Conservation (phyloP, 1,140 invertebrate species). For the Drosophila paulistorum region DNA sequence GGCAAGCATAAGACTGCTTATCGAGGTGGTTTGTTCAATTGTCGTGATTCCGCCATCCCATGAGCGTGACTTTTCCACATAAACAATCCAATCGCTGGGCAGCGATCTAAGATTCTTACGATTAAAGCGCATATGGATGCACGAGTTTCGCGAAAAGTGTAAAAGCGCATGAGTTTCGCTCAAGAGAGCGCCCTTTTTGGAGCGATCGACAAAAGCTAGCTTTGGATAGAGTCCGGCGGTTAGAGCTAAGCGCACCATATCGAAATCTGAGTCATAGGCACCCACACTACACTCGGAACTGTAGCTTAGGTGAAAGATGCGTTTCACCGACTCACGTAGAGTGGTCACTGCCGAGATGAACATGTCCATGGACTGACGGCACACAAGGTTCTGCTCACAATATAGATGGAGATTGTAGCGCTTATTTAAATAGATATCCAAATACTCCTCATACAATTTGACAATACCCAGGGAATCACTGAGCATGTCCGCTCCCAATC, state of each 20-base stretch:
- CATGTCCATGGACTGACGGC: constrained; percentile 59
- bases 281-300: neutral
- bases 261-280: constrained; percentile 88
- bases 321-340: constrained; percentile 38
- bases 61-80: constrained; percentile 41
- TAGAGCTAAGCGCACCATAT: constrained; percentile 94
- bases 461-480: constrained; percentile 96
- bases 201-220: constrained; percentile 84
- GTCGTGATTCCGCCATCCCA: constrained; percentile 8
- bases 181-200: constrained; percentile 20
- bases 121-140: constrained; percentile 2
- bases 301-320: constrained; percentile 33
- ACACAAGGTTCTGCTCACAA: constrained; percentile 51
- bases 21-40: constrained; percentile 39
- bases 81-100: constrained; percentile 44
- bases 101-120: neutral
- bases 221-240: constrained; percentile 95
- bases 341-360: constrained; percentile 60
- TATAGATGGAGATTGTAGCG: constrained; percentile 5
- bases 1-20: constrained; percentile 42
- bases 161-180: constrained; percentile 34
- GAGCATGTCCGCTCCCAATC: constrained; percentile 84
- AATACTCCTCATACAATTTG: constrained; percentile 57
- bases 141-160: constrained; percentile 46
- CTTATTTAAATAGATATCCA: neutral